These are phyloP conservation scores for Mirounga angustirostris DNA, from an alignment of 2,113 vertebrate genomes.

Conservation along the genomic window DNA sequence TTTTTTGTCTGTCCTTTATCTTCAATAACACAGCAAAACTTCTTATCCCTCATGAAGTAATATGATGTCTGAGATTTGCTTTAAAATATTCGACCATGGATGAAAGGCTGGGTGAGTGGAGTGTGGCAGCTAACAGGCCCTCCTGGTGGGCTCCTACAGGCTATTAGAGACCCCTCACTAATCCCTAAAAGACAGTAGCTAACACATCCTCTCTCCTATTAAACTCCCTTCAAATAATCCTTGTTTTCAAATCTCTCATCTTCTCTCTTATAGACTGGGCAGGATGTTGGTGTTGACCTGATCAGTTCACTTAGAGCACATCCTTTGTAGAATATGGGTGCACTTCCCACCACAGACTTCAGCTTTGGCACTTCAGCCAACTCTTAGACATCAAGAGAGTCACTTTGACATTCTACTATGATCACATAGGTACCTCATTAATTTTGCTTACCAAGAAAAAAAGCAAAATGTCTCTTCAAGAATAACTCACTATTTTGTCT, in stretches of 20 bases:
- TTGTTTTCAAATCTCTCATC: neutral
- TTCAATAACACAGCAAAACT: neutral
- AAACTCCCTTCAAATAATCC: neutral
- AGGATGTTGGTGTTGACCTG: neutral
- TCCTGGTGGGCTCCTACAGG: neutral
- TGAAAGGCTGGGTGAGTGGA: neutral
- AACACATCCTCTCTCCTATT: neutral
- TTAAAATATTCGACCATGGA: neutral
- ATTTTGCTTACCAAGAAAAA: neutral
- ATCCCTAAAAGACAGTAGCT: neutral
- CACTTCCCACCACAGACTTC: neutral
- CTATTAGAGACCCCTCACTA: neutral
- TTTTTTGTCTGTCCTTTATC: neutral
- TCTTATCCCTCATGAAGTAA: neutral
- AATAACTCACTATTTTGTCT: neutral
- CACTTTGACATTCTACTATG: neutral
- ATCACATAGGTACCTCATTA: neutral
- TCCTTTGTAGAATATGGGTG: neutral
- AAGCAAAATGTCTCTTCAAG: neutral
- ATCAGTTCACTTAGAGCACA: neutral
- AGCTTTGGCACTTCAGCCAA: neutral
- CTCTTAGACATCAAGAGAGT: neutral
- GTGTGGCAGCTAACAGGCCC: neutral
- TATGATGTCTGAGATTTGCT: neutral
- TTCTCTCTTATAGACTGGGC: neutral